phyloP scores from a whole-genome alignment of 2,113 vertebrate species.

The Periophthalmodon schlosseri region DNA sequence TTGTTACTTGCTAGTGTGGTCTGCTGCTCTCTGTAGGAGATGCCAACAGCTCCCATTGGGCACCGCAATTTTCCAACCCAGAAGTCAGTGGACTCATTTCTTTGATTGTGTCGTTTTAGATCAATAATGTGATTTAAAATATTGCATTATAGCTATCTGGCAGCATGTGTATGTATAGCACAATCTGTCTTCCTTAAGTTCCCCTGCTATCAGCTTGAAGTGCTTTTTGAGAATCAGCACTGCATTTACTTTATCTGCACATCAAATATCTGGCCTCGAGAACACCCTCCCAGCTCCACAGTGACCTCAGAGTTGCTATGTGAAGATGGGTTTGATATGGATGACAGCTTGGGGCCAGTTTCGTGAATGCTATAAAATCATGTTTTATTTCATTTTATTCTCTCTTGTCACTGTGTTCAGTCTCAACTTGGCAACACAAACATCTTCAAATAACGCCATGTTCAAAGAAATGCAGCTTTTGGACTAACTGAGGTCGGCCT shows the following conservation, averaged over 20 bases:
- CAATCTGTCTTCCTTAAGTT: neutral
- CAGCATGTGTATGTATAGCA: no score
- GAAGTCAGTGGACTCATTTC: no score
- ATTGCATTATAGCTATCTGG: no score
- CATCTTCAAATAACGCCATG: no score
- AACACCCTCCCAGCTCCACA: neutral
- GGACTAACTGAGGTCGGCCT: no score
- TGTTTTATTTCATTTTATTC: neutral
- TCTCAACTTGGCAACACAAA: neutral
- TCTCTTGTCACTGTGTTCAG: neutral
- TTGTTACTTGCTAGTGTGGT: no score
- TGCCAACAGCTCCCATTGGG: no score
- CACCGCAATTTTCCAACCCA: no score
- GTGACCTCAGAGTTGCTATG: neutral
- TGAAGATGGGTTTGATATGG: slow-evolving; percentile 4
- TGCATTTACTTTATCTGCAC: neutral
- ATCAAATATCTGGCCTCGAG: neutral
- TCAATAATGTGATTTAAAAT: no score
- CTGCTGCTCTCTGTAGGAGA: no score
- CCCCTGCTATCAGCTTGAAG: neutral
- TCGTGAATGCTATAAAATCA: neutral
- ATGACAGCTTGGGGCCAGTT: neutral
- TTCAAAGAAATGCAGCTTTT: no score
- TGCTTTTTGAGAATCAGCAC: neutral
- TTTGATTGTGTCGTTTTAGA: no score